These are phyloP conservation scores for Hydrotaea cyrtoneurina DNA, from an alignment of 2,888 invertebrate species.

Conservation along the genomic window DNA sequence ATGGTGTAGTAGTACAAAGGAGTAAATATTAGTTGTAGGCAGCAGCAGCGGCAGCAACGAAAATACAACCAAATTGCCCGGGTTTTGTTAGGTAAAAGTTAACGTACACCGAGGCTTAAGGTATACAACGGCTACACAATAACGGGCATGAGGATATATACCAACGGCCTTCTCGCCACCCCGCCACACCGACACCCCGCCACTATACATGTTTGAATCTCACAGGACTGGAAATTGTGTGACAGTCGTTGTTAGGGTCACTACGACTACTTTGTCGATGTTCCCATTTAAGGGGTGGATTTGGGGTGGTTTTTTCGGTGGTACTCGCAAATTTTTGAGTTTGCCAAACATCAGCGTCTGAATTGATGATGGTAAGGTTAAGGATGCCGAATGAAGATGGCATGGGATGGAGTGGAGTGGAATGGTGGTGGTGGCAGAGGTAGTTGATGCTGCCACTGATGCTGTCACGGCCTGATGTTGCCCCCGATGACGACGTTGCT, in stretches of 20 bases:
- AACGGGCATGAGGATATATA: slow-evolving; percentile 13
- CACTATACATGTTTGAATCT: slow-evolving; percentile 2
- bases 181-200: neutral
- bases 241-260: slow-evolving; percentile 39
- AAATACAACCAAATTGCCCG: slow-evolving; percentile 42
- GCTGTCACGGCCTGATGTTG: slow-evolving; percentile 4
- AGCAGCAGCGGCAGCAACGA: slow-evolving; percentile 39
- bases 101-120: slow-evolving; percentile 57
- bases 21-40: slow-evolving; percentile 55
- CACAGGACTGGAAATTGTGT: slow-evolving; percentile 30
- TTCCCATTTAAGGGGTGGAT: slow-evolving; percentile 24
- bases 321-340: slow-evolving; percentile 38
- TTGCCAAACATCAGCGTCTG: slow-evolving; percentile 54
- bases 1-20: slow-evolving; percentile 54
- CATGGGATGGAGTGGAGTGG: slow-evolving; percentile 25
- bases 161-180: neutral
- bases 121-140: slow-evolving; percentile 43
- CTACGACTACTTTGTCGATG: slow-evolving; percentile 2
- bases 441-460: slow-evolving; percentile 39
- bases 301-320: slow-evolving; percentile 45
- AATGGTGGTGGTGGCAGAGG: slow-evolving; percentile 21
- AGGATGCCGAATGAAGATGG: slow-evolving; percentile 48
- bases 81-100: slow-evolving; percentile 61
- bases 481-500: slow-evolving; percentile 36
- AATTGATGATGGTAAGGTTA: slow-evolving; percentile 59